These are phyloP conservation scores for Axis porcinus DNA, from an alignment of 2,113 vertebrate species.

Conservation along the genomic window DNA sequence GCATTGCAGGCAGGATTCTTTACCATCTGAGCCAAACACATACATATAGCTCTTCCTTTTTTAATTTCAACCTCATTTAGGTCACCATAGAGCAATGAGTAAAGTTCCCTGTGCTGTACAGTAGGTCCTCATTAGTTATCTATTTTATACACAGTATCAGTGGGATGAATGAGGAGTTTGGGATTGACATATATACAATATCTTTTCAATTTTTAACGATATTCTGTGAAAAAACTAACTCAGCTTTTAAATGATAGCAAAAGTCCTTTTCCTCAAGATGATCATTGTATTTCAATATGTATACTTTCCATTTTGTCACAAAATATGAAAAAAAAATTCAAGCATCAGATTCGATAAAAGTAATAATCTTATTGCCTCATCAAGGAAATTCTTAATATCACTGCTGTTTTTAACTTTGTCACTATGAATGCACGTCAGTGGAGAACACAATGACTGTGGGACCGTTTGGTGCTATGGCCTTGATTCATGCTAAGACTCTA, in stretches of 20 bases:
- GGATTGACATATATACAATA: background rate
- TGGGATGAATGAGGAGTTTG: background rate
- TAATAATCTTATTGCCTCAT: background rate
- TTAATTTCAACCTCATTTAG: background rate
- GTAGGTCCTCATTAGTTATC: background rate
- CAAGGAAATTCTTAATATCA: background rate
- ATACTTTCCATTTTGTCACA: background rate
- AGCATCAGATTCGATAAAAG: background rate
- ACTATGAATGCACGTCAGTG: background rate
- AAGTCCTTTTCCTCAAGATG: background rate
- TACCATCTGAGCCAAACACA: background rate
- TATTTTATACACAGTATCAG: background rate
- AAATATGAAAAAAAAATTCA: background rate
- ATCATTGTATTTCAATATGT: background rate
- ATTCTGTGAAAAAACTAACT: background rate
- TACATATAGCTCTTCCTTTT: background rate
- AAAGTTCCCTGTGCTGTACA: background rate
- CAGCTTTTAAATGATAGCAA: background rate
- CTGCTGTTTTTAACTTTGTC: background rate
- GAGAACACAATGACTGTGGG: background rate
- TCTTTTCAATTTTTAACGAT: background rate
- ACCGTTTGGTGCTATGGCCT: background rate
- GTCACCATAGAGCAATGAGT: background rate
- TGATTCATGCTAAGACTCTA: background rate
- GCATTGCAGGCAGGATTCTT: background rate